A percentile compares a stretch with the other conserved stretches of the same genome.
Conservation (phyloP, 1,140 invertebrate species). For the Bicyclus anynana region DNA sequence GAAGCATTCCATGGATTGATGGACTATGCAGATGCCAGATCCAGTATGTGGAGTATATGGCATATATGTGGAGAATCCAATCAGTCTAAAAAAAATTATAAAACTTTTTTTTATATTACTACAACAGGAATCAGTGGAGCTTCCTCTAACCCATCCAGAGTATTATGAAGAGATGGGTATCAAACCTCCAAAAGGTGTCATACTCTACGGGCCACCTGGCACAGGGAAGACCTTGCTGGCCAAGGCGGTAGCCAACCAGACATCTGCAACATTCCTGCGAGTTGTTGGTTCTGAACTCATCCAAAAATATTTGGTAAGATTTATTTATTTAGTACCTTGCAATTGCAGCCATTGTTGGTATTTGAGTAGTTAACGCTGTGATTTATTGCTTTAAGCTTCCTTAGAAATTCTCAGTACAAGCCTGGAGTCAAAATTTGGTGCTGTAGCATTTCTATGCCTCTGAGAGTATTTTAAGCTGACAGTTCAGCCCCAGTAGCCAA, state of each 20-base stretch:
- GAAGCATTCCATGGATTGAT: no score
- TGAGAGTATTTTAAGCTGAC: no score
- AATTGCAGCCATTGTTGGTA: background rate
- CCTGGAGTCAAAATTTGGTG: no score
- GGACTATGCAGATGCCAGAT: no score
- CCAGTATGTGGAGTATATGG: no score
- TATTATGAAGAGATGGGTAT: slow-evolving; percentile 99
- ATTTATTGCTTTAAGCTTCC: no score
- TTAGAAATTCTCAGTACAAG: no score
- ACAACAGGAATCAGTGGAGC: slow-evolving; percentile 98
- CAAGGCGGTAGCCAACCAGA: slow-evolving; percentile 99
- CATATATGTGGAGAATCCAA: no score
- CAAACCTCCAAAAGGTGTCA: slow-evolving; percentile 99
- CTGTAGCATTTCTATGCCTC: no score
- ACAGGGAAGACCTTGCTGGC: slow-evolving; percentile 99
- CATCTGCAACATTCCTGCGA: slow-evolving; percentile 98
- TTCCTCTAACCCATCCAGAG: slow-evolving; percentile 99
- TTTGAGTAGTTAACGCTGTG: background rate
- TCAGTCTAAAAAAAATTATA: no score
- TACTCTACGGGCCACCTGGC: slow-evolving; percentile 98
- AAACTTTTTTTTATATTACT: no score
- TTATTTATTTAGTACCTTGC: background rate
- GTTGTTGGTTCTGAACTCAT: slow-evolving; percentile 99
- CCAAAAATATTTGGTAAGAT: slow-evolving; percentile 95
- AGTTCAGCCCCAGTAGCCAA: no score